Evolutionary conservation across 1,140 invertebrate species (phyloP), one percentile per base, ranked within the genome.

Genomic region (Spodoptera litura): DNA sequence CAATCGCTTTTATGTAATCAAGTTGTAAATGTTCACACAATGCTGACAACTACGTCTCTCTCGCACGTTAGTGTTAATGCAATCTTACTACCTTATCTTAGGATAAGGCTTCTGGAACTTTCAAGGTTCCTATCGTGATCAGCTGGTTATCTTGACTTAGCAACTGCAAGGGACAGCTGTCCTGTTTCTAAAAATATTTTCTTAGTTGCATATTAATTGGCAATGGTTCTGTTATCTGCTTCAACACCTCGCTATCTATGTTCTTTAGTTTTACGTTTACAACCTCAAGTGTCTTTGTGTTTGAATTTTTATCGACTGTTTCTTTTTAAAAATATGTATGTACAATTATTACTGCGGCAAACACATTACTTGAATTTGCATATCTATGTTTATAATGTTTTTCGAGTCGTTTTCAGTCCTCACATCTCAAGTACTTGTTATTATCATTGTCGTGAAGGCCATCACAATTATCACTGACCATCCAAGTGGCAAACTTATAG

Each of bases 401-500:
- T 4, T n/a, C 15, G 64, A 68, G 64, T 53, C 49, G 52, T 27
- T 61, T 59, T 52, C 71, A 35, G 35, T 64, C 73, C 25, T 64
- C 62, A 64, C 8, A 49, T 38, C 55, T 56, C 27, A 61, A 35
- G 73, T 64, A 62, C 25, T 64, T 27, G 6, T 75, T 51, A 61
- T 35, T 75, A 75, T 75, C 59, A 75, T 31, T 61, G 31, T 81
- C 71, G 59, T 62, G 80, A 88, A 87, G 85, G 85, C 66, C 81
- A 77, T 77, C 68, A 56, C 58, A 84, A 85, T 88, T 87, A 87
- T 80, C 80, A 78, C 80, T 15, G 35, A 59, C 68, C 62, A 56
- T 59, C 66, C 66, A 85, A 83, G 83, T 88, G 85, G 78, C 76
- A 83, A 83, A 82, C 75, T 77, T 76, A 38, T 10, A 56, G 62